phyloP scores from a whole-genome alignment of 1,140 invertebrate genomes.

The Stegodyphus dumicola region DNA sequence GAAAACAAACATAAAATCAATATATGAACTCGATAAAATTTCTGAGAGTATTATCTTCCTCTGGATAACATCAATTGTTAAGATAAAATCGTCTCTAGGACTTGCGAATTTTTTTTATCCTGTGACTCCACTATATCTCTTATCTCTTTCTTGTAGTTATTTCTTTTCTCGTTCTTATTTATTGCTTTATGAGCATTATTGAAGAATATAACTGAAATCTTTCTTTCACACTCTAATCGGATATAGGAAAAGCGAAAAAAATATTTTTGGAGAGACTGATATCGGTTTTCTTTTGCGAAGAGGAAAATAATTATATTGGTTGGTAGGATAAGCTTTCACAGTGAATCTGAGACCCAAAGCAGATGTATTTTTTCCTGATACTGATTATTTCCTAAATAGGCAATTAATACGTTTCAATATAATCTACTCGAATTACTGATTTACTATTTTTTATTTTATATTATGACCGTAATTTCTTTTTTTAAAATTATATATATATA shows the following conservation, averaged over 20 bases:
- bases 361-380: no score
- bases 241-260: constrained; percentile 12
- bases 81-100: constrained; percentile 19
- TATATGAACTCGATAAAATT: constrained; percentile 21
- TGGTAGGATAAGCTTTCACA: not conserved
- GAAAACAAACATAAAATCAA: constrained; percentile 34
- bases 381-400: no score
- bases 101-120: constrained; percentile 5
- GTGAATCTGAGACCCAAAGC: no score
- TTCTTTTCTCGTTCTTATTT: not conserved
- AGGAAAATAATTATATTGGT: not conserved
- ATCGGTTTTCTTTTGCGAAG: constrained; percentile 9
- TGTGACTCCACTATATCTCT: no score
- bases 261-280: constrained; percentile 12
- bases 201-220: not conserved
- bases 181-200: constrained; percentile 22
- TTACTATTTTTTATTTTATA: no score
- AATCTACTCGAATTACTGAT: no score
- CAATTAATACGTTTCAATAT: no score
- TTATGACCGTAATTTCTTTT: no score
- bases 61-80: constrained; percentile 29
- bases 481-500: no score
- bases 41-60: constrained; percentile 23
- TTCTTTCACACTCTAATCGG: constrained; percentile 4
- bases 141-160: not conserved